These are phyloP conservation scores for Nowickia ferox DNA, from an alignment of 2,888 invertebrate genomes.

Conservation along the genomic window DNA sequence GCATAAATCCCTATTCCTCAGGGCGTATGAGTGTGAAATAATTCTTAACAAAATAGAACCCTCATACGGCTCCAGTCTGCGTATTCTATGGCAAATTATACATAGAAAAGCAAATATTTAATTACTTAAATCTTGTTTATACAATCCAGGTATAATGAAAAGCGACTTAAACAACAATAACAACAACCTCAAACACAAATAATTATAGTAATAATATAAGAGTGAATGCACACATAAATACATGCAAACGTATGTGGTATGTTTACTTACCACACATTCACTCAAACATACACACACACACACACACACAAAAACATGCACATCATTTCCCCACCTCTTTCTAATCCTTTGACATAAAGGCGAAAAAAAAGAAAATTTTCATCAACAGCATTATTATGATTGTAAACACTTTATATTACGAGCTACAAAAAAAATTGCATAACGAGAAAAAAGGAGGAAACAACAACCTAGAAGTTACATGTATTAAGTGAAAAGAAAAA, in stretches of 20 bases:
- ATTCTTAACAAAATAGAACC: conserved; percentile 30
- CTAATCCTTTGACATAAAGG: conserved; percentile 14
- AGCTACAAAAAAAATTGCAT: conserved; percentile 26
- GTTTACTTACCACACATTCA: conserved; percentile 17
- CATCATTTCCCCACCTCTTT: not conserved
- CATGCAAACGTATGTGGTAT: not conserved
- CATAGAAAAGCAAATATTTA: conserved; percentile 53
- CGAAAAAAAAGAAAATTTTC: conserved; percentile 30
- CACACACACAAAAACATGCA: conserved; percentile 11
- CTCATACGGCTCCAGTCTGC: conserved; percentile 24
- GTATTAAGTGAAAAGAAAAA: conserved; percentile 4
- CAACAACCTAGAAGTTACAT: conserved; percentile 22
- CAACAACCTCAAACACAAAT: conserved; percentile 21
- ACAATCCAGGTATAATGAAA: conserved; percentile 27
- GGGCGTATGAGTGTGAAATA: conserved; percentile 38
- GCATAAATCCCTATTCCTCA: not conserved
- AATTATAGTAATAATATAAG: conserved; percentile 50
- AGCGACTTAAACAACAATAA: conserved; percentile 6
- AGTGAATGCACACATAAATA: not conserved
- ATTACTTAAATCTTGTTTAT: conserved; percentile 66
- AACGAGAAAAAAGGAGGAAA: not conserved
- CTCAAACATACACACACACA: conserved; percentile 7
- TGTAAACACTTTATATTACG: conserved; percentile 66
- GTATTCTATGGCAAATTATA: conserved; percentile 23
- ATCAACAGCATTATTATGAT: conserved; percentile 67